Percentiles rank a stretch among this genome's conserved stretches.
These are phyloP conservation scores for Epinotia demarniana DNA, from an alignment of 2,888 invertebrate species.

Conservation along the genomic window DNA sequence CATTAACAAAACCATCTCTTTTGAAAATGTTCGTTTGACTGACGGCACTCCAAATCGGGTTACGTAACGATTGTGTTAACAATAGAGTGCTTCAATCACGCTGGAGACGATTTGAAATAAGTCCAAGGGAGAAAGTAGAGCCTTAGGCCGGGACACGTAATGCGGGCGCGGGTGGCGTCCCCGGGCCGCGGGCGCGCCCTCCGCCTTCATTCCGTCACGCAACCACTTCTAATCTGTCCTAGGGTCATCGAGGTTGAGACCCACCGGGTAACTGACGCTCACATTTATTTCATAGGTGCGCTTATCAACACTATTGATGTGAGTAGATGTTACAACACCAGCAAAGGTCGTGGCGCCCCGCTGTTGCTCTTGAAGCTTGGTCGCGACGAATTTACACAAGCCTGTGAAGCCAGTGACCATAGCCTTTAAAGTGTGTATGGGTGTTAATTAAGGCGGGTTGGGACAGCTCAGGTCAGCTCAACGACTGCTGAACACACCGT, in stretches of 20 bases:
- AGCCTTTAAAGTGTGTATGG: slow-evolving; percentile 58
- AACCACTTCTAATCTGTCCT: slow-evolving; percentile 37
- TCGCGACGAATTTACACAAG: slow-evolving; percentile 20
- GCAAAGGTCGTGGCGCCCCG: slow-evolving; percentile 37
- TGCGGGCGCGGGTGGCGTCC: slow-evolving; percentile 48
- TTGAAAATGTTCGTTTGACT: slow-evolving; percentile 73
- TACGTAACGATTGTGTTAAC: slow-evolving; percentile 74
- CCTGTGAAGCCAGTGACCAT: slow-evolving; percentile 26
- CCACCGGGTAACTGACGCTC: slow-evolving; percentile 23
- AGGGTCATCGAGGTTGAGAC: slow-evolving; percentile 39
- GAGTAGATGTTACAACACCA: slow-evolving; percentile 35
- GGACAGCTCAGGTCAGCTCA: slow-evolving; percentile 52
- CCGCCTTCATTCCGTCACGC: slow-evolving; percentile 39
- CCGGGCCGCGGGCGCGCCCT: slow-evolving; percentile 13
- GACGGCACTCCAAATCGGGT: slow-evolving; percentile 77
- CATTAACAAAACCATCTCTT: slow-evolving; percentile 76
- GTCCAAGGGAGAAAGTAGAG: slow-evolving; percentile 79
- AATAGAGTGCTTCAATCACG: slow-evolving; percentile 77
- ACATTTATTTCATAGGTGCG: slow-evolving; percentile 37
- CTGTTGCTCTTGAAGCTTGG: slow-evolving; percentile 21
- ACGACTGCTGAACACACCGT: slow-evolving; percentile 61
- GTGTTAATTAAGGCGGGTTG: slow-evolving; percentile 67
- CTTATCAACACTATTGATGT: slow-evolving; percentile 37
- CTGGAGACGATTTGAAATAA: slow-evolving; percentile 83
- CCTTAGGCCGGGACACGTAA: slow-evolving; percentile 65